Conservation (phyloP, 2,797 vertebrate genomes). For the Chloroceryle amazona region DNA sequence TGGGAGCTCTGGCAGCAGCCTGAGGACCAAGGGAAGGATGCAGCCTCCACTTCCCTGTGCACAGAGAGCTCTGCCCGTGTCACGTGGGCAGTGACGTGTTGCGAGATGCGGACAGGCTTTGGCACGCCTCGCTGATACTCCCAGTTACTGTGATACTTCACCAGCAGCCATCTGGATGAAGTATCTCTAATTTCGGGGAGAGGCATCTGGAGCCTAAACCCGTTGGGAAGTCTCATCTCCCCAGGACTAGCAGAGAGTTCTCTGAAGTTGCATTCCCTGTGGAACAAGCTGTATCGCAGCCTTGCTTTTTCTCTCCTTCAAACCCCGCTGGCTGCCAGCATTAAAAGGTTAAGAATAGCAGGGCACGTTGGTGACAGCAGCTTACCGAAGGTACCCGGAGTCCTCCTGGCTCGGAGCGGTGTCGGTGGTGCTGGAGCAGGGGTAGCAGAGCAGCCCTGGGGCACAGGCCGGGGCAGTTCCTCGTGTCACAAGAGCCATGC, state of each 20-base stretch:
- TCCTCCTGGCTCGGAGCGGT: background rate
- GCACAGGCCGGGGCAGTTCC: background rate
- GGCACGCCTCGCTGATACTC: background rate
- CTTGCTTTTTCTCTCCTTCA: constrained; percentile 14
- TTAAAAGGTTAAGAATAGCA: constrained; percentile 62
- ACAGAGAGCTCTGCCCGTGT: background rate
- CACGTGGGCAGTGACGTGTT: background rate
- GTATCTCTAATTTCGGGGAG: background rate
- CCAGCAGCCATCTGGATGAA: background rate
- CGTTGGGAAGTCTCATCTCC: background rate
- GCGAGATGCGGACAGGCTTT: background rate
- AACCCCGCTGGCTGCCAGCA: constrained; percentile 25
- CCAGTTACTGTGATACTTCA: background rate
- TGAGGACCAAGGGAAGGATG: fast-evolving
- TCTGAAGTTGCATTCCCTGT: background rate
- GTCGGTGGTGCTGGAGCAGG: background rate
- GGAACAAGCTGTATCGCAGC: background rate
- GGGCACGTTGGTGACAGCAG: background rate
- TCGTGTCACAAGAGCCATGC: fast-evolving
- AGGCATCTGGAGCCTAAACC: background rate
- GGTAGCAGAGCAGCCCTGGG: background rate
- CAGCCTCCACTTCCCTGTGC: background rate
- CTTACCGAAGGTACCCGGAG: background rate
- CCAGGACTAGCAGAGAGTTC: background rate
- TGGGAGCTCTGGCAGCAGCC: background rate